phyloP scores from a whole-genome alignment of 1,140 invertebrate species.

The Drosophila kurseongensis region DNA sequence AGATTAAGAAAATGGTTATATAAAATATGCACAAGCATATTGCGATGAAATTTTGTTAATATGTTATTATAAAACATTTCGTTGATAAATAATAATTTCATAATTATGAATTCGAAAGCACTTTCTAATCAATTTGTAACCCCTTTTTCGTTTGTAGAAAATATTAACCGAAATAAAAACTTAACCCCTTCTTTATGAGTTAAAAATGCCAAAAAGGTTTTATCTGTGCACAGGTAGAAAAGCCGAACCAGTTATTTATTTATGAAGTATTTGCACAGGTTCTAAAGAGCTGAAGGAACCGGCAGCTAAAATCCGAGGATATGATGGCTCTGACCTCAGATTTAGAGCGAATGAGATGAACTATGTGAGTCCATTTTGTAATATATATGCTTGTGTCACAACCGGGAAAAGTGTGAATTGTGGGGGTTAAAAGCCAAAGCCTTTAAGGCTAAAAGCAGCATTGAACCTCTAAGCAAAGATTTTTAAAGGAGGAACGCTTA shows the following conservation, averaged over 20 bases:
- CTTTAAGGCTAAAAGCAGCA: slow-evolving; percentile 36
- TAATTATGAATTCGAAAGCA: too few relatives aligned
- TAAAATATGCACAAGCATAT: too few relatives aligned
- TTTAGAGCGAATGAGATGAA: slow-evolving; percentile 42
- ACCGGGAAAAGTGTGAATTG: slow-evolving; percentile 15
- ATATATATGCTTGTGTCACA: slow-evolving; percentile 10
- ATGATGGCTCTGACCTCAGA: slow-evolving; percentile 46
- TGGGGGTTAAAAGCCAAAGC: slow-evolving; percentile 22
- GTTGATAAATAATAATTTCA: too few relatives aligned
- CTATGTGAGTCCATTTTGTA: slow-evolving; percentile 22
- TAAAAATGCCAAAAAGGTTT: not conserved
- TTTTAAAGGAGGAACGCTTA: slow-evolving; percentile 3
- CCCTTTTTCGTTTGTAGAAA: not conserved
- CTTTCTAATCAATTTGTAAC: not conserved
- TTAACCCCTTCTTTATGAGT: not conserved
- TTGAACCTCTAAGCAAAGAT: slow-evolving; percentile 29
- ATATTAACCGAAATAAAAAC: not conserved
- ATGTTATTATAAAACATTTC: too few relatives aligned
- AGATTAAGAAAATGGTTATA: too few relatives aligned
- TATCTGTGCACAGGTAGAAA: not conserved
- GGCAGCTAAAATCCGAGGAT: slow-evolving; percentile 19
- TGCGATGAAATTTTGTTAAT: too few relatives aligned
- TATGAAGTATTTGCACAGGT: slow-evolving; percentile 48
- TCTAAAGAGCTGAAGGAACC: slow-evolving; percentile 12
- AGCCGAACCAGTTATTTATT: slow-evolving; percentile 39